phyloP scores from a whole-genome alignment of 2,888 invertebrate genomes.

The Lomographa bimaculata region DNA sequence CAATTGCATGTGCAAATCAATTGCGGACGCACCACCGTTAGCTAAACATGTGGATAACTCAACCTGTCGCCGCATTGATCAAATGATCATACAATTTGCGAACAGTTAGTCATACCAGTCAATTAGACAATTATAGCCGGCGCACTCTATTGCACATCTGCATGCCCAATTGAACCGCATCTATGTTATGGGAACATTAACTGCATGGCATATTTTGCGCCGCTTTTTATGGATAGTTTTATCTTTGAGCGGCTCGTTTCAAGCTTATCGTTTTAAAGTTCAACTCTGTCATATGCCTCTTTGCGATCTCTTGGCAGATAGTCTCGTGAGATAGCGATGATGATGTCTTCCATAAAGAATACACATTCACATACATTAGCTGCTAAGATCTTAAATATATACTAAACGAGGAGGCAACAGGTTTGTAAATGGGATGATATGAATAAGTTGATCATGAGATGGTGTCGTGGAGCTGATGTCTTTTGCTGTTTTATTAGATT shows the following conservation, averaged over 20 bases:
- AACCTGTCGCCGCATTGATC: slow-evolving; percentile 26
- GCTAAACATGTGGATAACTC: slow-evolving; percentile 32
- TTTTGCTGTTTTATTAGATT: not conserved
- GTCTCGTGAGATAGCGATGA: slow-evolving; percentile 6
- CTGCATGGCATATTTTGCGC: slow-evolving; percentile 12
- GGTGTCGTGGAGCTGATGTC: not conserved
- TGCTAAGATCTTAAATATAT: slow-evolving; percentile 2
- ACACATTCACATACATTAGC: slow-evolving; percentile 7
- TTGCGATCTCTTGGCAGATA: slow-evolving; percentile 14
- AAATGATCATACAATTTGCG: slow-evolving; percentile 29
- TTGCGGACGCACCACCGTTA: slow-evolving; percentile 34
- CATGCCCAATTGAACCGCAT: slow-evolving; percentile 32
- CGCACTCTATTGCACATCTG: slow-evolving; percentile 31
- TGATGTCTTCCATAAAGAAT: slow-evolving; percentile 9
- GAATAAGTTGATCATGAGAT: not conserved
- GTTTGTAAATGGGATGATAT: slow-evolving; percentile 2
- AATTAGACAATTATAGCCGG: slow-evolving; percentile 25
- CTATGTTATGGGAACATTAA: slow-evolving; percentile 18
- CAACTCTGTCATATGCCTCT: slow-evolving; percentile 7
- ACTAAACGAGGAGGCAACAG: slow-evolving; percentile 1
- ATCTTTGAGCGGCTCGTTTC: slow-evolving; percentile 26
- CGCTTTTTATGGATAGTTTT: slow-evolving; percentile 14
- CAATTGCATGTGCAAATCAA: slow-evolving; percentile 17
- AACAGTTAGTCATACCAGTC: slow-evolving; percentile 30
- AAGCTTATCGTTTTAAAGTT: slow-evolving; percentile 18